Evolutionary conservation across 2,888 invertebrate species (phyloP).

Genomic region (Coelinius sp.): DNA sequence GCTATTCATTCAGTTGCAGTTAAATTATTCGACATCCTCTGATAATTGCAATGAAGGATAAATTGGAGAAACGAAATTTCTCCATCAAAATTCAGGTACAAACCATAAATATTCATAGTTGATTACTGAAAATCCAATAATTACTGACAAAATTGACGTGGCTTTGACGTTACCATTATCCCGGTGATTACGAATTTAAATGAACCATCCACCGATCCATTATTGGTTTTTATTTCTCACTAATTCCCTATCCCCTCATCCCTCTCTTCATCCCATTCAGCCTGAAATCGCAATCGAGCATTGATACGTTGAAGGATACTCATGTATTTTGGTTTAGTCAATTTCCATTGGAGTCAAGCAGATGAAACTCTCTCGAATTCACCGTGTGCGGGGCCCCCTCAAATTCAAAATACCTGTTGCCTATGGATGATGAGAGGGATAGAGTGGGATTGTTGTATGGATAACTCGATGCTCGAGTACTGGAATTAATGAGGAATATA

Average conservation of each 20-base stretch:
- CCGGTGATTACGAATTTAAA: neutral
- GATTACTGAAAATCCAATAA: neutral
- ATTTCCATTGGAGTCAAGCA: neutral
- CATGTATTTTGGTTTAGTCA: conserved; percentile 6
- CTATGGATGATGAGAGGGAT: neutral
- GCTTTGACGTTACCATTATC: neutral
- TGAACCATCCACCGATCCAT: neutral
- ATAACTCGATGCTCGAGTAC: too few species aligned
- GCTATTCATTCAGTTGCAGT: too few species aligned
- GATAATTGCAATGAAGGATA: neutral
- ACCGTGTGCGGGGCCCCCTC: neutral
- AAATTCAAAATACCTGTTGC: conserved; percentile 23
- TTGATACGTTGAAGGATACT: conserved; percentile 6
- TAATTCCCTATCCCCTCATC: neutral
- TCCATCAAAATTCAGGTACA: neutral
- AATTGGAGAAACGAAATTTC: neutral
- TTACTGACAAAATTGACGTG: neutral
- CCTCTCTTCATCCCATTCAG: neutral
- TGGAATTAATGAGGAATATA: too few species aligned
- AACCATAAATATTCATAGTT: neutral
- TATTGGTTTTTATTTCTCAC: neutral
- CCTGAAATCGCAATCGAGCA: neutral
- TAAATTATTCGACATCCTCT: neutral
- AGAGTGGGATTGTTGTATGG: too few species aligned
- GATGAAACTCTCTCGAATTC: conserved; percentile 2